Evolutionary conservation across 2,888 invertebrate species (phyloP), one percentile per base, ranked within the genome.

Genomic region (Chironomus tentans): DNA sequence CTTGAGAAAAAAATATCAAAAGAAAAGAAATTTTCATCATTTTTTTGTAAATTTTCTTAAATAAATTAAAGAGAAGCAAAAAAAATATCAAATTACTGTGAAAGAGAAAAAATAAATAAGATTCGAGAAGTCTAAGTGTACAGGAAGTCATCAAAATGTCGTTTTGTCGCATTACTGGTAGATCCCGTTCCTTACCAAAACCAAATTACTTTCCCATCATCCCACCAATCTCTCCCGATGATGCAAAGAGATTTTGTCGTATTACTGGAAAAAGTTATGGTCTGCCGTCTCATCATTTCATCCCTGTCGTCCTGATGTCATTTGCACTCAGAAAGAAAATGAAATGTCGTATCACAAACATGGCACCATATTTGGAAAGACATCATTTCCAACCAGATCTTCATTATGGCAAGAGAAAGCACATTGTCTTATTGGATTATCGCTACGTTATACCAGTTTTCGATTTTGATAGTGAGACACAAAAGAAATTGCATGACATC

Each of bases 151-250:
- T 38, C 38, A 38, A 74, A 69, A 89, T 91, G 88, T 91, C 91
- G 81, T 91, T 89, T 83, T 93, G 93, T 84, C 89, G 92, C 83
- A 92, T 93, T 80, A 93, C 93, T 77, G 91, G 92, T 80, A 89
- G 89, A 82, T 91, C 92, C 83, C 88, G 91, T 79, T 90, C 91
- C 80, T 87, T 93, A 80, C 93, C 92, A 74, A 90, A 92, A 81
- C 92, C 92, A 75, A 92, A 93, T 83, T 93, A 92, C 82, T 91
- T 93, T 81, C 93, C 93, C 21, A 85, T 93, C 73, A 85, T 93
- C 78, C 91, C 92, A 68, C 92, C 93, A 3, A 90, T 93, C 77
- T 92, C 92, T 70, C 92, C 93, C 13, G 92, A 91, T n/a, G 92
- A 93, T 81, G 93, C 93, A 1, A 89, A 91, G 80, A 87, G 92